These are phyloP conservation scores for Disparrhopalites patrizii DNA, from an alignment of 2,888 invertebrate species.

Conservation along the genomic window DNA sequence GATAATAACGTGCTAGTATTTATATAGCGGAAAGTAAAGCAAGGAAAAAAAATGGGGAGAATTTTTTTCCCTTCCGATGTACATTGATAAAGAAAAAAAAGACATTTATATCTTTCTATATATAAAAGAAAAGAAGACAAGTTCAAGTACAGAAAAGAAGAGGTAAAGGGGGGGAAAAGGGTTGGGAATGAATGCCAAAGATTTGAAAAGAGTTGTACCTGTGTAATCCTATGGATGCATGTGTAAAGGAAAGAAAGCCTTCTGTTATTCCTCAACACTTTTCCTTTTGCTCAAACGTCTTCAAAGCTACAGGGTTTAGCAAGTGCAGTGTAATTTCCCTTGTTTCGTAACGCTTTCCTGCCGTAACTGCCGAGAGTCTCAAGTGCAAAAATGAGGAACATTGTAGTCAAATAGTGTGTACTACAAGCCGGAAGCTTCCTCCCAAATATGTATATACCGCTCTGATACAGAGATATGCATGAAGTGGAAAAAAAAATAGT, in stretches of 20 bases:
- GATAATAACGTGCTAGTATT: too few species aligned
- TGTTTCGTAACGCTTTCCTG: conserved; percentile 6
- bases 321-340: background rate
- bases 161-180: background rate
- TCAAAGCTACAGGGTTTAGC: background rate
- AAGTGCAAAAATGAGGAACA: background rate
- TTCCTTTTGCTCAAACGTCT: background rate
- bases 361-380: too few species aligned
- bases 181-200: background rate
- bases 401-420: background rate
- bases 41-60: too few species aligned
- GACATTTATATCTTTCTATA: too few species aligned
- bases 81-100: too few species aligned
- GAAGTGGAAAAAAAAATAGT: background rate
- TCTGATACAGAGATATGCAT: too few species aligned
- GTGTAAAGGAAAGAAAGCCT: conserved; percentile 1
- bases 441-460: too few species aligned
- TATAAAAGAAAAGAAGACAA: conserved; percentile 1
- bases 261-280: conserved; percentile 2
- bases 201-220: background rate
- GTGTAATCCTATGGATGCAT: background rate
- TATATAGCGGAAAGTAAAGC: too few species aligned
- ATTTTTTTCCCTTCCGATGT: too few species aligned
- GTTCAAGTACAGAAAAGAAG: background rate
- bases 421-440: background rate